Percentiles rank a stretch among this genome's conserved stretches.
phyloP scores from a whole-genome alignment of 2,797 vertebrate species.

The Sciaenops ocellatus region DNA sequence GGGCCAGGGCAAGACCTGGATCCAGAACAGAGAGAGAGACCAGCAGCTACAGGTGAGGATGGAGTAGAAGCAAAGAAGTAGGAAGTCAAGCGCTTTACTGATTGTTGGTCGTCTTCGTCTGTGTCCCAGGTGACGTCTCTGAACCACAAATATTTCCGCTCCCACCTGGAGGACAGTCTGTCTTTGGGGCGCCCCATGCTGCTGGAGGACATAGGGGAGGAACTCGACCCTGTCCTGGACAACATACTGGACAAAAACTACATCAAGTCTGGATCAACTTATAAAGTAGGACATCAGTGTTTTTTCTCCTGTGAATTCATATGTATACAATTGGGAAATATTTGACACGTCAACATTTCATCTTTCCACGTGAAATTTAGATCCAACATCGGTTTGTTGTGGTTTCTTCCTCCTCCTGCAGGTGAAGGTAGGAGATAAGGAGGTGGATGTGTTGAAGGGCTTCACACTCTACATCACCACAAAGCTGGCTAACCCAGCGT shows the following conservation, averaged over 20 bases:
- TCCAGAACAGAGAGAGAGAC: slow-evolving; percentile 87
- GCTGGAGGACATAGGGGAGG: slow-evolving; percentile 90
- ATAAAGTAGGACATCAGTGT: slow-evolving; percentile 81
- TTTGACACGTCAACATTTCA: too few relatives aligned
- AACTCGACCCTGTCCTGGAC: slow-evolving; percentile 90
- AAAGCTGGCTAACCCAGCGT: slow-evolving; percentile 89
- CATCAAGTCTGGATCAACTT: slow-evolving; percentile 89
- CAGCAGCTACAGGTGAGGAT: slow-evolving; percentile 85
- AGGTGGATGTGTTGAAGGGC: slow-evolving; percentile 86
- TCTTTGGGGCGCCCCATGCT: slow-evolving; percentile 88
- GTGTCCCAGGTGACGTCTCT: slow-evolving; percentile 85
- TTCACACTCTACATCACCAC: slow-evolving; percentile 91
- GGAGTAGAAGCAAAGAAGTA: not conserved
- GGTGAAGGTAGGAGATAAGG: slow-evolving; percentile 92
- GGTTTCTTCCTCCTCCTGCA: slow-evolving; percentile 44
- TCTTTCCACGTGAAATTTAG: too few relatives aligned
- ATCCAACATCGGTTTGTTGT: not conserved
- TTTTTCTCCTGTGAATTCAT: not conserved
- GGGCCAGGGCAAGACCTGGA: slow-evolving; percentile 91
- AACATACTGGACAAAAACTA: slow-evolving; percentile 92
- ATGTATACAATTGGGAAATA: too few relatives aligned
- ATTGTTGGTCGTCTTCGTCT: not conserved
- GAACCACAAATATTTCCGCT: slow-evolving; percentile 90
- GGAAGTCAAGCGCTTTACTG: not conserved
- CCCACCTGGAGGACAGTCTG: slow-evolving; percentile 87